Percentiles rank a stretch among this genome's conserved stretches.
These are phyloP conservation scores for Gastracanthus pulcherrimus DNA, from an alignment of 2,888 invertebrate genomes.

Conservation along the genomic window DNA sequence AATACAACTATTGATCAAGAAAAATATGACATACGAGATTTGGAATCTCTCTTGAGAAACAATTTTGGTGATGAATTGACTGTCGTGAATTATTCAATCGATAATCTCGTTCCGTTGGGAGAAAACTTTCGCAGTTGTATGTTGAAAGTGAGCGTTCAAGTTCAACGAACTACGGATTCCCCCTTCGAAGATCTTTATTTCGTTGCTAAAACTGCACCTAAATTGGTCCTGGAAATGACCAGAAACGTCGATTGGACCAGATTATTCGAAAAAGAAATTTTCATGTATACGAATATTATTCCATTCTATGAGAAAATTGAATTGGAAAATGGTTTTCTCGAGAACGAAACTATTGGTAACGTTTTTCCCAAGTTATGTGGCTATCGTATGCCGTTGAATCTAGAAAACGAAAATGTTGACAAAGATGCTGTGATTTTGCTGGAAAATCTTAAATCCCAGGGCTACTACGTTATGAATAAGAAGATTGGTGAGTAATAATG, in stretches of 20 bases:
- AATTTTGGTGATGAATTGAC: constrained; percentile 62
- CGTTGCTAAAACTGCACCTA: constrained; percentile 77
- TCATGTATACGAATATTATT: constrained; percentile 79
- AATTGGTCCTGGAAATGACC: not conserved
- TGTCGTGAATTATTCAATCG: constrained; percentile 56
- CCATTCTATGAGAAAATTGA: constrained; percentile 79
- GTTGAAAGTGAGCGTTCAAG: not conserved
- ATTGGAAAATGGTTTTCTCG: constrained; percentile 76
- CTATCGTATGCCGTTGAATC: constrained; percentile 74
- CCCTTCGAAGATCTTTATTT: not conserved
- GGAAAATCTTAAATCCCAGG: constrained; percentile 79
- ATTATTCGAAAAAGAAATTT: constrained; percentile 80
- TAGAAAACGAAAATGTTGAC: constrained; percentile 77
- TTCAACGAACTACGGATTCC: constrained; percentile 6
- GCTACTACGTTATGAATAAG: constrained; percentile 79
- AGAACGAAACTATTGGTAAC: constrained; percentile 74
- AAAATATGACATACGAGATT: constrained; percentile 58
- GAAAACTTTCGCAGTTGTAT: constrained; percentile 10
- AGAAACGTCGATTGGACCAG: not conserved
- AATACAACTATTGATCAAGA: too few species aligned
- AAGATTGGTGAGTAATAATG: constrained; percentile 72
- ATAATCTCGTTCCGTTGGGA: not conserved
- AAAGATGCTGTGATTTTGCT: constrained; percentile 81
- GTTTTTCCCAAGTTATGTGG: constrained; percentile 80
- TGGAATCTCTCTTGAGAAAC: constrained; percentile 65